These are phyloP conservation scores for Premnoplex brunnescens DNA, from an alignment of 2,797 vertebrate genomes.

Conservation along the genomic window DNA sequence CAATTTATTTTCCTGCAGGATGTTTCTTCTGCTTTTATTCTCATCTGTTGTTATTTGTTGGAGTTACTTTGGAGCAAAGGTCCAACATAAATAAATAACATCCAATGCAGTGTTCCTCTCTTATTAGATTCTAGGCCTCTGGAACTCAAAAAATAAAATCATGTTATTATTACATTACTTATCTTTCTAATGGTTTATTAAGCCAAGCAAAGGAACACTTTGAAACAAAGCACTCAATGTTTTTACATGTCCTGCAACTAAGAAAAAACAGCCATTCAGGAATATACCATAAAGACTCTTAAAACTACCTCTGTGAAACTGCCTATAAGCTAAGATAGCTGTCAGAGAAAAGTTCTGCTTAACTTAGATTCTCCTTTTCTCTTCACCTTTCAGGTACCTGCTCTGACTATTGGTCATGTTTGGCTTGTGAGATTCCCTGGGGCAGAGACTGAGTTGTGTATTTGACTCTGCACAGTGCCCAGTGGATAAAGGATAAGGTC, in stretches of 20 bases:
- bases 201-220: neutral
- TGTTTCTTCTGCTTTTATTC: neutral
- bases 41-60: slow-evolving; percentile 5
- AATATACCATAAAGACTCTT: neutral
- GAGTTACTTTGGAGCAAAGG: neutral
- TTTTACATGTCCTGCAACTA: neutral
- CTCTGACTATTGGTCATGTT: neutral
- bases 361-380: neutral
- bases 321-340: neutral
- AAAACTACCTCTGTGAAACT: neutral
- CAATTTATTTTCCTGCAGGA: neutral
- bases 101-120: neutral
- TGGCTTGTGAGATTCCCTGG: neutral
- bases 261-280: neutral
- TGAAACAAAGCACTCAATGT: neutral
- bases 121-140: slow-evolving; percentile 45
- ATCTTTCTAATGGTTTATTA: slow-evolving; percentile 11
- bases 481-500: neutral
- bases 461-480: neutral
- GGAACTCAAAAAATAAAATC: slow-evolving; percentile 43
- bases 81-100: slow-evolving; percentile 2
- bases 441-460: neutral
- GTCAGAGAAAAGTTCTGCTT: neutral
- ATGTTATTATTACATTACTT: slow-evolving; percentile 32
- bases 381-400: neutral